Evolutionary conservation across 1,140 invertebrate species (phyloP), one percentile per base, ranked within the genome.

Genomic region (Drosophila tropicalis): DNA sequence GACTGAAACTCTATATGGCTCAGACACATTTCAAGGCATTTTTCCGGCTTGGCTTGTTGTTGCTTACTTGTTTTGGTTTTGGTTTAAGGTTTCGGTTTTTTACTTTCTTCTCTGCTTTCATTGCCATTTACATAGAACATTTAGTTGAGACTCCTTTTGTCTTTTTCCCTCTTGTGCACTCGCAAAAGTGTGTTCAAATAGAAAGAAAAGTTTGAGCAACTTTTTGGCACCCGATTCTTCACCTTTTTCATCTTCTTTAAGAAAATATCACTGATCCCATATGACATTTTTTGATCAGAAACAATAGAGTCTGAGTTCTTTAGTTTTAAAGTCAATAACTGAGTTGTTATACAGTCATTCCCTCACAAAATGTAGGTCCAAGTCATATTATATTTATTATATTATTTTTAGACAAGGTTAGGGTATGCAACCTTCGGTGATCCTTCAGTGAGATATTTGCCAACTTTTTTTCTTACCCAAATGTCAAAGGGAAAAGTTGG

Each of bases 11-110:
- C 54, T 36, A 75, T 83, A 78, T 89, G 84, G 67, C 72, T 72
- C 66, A 89, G 83, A 83, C 80, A 87, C 76, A 89, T 87, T 83
- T 89, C 76, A 89, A 76, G 79, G 72, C 80, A 76, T 76, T 74
- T 86, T 83, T 86, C 83, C 79, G 72, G 79, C 61, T 70, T 58
- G 54, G 2, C 47, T 82, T 70, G 66, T 70, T 58, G 41, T 87
- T 74, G 44, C 44, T 51, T 51, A 51, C 9, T 51, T 51, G 44
- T 51, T 51, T 51, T 51, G 44, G 44, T 51, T 29, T 51, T 51
- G 44, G 44, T 51, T 51, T 22, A 51, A 22, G 44, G 44, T 51
- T 51, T 51, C 17, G 17, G 60, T 76, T 70, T 66, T 15, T 32
- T 68, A 2, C 63, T 63, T 58, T 67, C 51, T 63, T 65, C 64